Conservation (phyloP, 2,888 invertebrate species). For the Piscicola geometra region DNA sequence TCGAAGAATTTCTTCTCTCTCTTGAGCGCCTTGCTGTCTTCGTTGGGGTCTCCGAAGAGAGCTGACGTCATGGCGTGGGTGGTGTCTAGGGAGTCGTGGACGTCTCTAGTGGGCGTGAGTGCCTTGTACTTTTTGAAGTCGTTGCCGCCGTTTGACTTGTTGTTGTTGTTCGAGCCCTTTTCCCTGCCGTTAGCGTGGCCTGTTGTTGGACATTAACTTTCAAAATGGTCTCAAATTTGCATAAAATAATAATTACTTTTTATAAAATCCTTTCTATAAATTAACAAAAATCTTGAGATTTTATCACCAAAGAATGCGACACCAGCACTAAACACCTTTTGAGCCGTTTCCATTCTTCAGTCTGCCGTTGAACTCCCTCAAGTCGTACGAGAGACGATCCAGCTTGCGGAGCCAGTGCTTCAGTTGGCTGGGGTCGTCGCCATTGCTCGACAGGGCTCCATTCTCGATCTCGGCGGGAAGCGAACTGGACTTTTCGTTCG, state of each 20-base stretch:
- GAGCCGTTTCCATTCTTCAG: conserved; percentile 4
- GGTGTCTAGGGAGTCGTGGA: neutral
- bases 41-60: neutral
- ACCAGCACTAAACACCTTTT: neutral
- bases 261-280: too few relatives aligned
- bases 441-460: conserved; percentile 38
- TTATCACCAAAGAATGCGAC: too few relatives aligned
- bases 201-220: neutral
- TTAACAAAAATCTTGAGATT: neutral
- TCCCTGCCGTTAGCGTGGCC: conserved; percentile 1
- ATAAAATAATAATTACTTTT: neutral
- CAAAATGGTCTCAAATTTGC: neutral
- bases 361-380: conserved; percentile 47
- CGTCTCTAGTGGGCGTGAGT: neutral
- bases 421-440: conserved; percentile 49
- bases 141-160: neutral
- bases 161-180: neutral
- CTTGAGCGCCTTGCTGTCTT: neutral
- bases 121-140: neutral
- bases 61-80: neutral
- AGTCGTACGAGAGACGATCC: conserved; percentile 58
- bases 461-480: conserved; percentile 48
- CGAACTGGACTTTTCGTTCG: conserved; percentile 42
- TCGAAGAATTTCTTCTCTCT: neutral
- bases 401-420: conserved; percentile 53